A percentile compares a stretch with the other conserved stretches of the same genome.
Evolutionary conservation across 2,797 vertebrate genomes (phyloP).

Genomic region (Ctenopoma multispine): DNA sequence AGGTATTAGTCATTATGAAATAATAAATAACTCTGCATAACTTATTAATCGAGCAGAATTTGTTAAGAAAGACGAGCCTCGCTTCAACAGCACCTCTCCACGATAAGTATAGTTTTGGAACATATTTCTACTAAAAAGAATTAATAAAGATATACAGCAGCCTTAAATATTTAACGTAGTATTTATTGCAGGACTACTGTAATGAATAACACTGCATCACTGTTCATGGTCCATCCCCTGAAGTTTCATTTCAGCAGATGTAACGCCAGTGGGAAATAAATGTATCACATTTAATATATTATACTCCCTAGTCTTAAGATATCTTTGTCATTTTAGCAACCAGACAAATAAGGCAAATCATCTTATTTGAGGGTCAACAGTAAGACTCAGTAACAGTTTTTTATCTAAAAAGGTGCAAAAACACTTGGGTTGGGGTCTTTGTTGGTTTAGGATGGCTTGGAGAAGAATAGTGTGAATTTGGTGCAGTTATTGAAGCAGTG

Average conservation of each 20-base stretch:
- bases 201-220: conserved; percentile 2
- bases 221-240: background rate
- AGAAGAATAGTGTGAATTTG: conserved; percentile 55
- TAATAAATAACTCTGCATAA: too few relatives aligned
- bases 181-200: background rate
- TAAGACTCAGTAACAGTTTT: conserved; percentile 12
- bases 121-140: too few relatives aligned
- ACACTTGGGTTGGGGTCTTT: conserved; percentile 29
- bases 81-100: too few relatives aligned
- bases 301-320: conserved; percentile 3
- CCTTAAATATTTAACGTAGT: background rate
- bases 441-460: conserved; percentile 25
- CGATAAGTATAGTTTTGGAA: too few relatives aligned
- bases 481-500: conserved; percentile 31
- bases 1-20: too few relatives aligned
- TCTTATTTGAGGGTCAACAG: conserved; percentile 14
- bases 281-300: conserved; percentile 43
- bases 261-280: conserved; percentile 49
- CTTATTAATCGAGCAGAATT: too few relatives aligned
- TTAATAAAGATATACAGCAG: too few relatives aligned
- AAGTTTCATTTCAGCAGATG: conserved; percentile 10
- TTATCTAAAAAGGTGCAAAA: conserved; percentile 56
- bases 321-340: conserved; percentile 20
- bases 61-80: too few relatives aligned
- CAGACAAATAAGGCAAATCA: conserved; percentile 18